These are phyloP conservation scores for Nothoprocta perdicaria DNA, from an alignment of 2,113 vertebrate species.

Conservation along the genomic window DNA sequence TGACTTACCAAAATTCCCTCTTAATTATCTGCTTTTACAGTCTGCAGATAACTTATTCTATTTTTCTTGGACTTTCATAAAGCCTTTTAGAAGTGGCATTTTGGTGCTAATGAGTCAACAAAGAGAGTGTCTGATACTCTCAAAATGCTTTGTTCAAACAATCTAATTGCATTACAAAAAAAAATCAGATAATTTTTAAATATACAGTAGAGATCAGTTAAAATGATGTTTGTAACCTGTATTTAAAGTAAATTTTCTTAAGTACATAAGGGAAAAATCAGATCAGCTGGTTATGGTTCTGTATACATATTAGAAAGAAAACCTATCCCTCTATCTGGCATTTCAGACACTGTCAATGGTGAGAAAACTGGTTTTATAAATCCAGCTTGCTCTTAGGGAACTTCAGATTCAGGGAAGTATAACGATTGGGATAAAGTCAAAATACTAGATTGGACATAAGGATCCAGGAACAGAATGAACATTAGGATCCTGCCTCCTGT, in stretches of 20 bases:
- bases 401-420: neutral
- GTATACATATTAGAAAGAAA: neutral
- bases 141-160: conserved; percentile 13
- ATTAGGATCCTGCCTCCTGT: neutral
- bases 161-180: neutral
- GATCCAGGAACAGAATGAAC: neutral
- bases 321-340: neutral
- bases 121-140: neutral
- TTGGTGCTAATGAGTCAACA: conserved; percentile 52
- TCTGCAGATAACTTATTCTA: conserved; percentile 4
- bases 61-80: neutral
- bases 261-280: neutral
- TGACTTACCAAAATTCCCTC: neutral
- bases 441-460: neutral
- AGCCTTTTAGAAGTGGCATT: neutral
- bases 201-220: neutral
- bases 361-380: neutral
- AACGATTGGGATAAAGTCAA: neutral
- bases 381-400: neutral
- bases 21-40: conserved; percentile 24
- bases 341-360: neutral
- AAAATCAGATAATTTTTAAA: neutral
- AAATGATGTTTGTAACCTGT: neutral
- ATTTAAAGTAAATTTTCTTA: neutral
- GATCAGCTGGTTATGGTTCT: neutral